Evolutionary conservation across 2,797 vertebrate genomes (phyloP), one percentile per base, ranked within the genome.

Genomic region (Gadopsis bispinosus): DNA sequence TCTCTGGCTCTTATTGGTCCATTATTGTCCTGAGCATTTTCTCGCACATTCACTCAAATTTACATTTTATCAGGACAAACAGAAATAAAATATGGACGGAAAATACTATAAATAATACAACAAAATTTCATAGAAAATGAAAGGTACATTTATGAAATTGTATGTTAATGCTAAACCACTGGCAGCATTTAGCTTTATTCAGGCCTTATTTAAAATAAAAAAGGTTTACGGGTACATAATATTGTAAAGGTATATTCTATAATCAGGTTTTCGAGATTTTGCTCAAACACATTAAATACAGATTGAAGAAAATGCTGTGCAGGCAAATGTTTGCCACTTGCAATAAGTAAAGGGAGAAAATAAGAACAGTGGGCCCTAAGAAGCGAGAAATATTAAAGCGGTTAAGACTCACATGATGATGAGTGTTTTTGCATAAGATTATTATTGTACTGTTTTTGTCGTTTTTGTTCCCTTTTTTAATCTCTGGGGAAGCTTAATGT

Each of bases 201-300:
- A 31, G 20, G 26, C 2, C n/a, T 56, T 7, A 13, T 26, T 58
- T 39, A 33, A 33, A 33, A 33, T 33, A 29, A 26, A 20, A 53
- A 29, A 20, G 4, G 13, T 20, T 13, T 68, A 19, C 47, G 41
- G 22, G 58, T 41, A 29, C 33, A 62, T 54, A 53, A 33, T 53
- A 31, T 55, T 64, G 35, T 33, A 69, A 69, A 63, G 60, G 35
- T 69, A 13, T 50, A 43, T 62, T 68, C 26, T 8, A 33, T 56
- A 3, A 68, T n/a, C 26, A 47, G 10, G n/a, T 55, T 56, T 33
- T 41, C n/a, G 10, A 3, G 12, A 35, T 58, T 22, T 67, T 26
- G 20, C 51, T 69, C 59, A 53, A 64, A 53, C 71, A 50, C 61
- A 54, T 75, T 80, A 63, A 45, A 74, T 58, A 58, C 43, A 35